Evolutionary conservation across 1,140 invertebrate genomes (phyloP).

Genomic region (Mycetomoellerius zeteki): DNA sequence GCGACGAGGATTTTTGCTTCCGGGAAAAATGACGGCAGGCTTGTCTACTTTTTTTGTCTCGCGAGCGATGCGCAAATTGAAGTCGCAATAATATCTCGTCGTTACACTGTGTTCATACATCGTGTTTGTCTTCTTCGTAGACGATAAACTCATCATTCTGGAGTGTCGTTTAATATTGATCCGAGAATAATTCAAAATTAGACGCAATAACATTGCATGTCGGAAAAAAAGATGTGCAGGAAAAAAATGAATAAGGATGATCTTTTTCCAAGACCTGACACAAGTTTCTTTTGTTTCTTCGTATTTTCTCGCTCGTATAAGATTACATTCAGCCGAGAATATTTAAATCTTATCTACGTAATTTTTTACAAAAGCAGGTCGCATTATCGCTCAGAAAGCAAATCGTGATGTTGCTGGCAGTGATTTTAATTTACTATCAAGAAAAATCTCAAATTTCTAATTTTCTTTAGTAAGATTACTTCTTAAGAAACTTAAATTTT

Average conservation of each 20-base stretch:
- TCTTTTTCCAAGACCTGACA: neutral
- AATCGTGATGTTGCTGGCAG: neutral
- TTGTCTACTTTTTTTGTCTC: conserved; percentile 28
- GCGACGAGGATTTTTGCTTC: conserved; percentile 70
- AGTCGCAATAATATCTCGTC: conserved; percentile 44
- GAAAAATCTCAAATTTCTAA: neutral
- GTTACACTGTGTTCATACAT: neutral
- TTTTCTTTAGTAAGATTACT: neutral
- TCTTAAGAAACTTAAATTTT: neutral
- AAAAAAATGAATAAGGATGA: conserved; percentile 39
- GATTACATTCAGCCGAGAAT: neutral
- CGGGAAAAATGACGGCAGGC: conserved; percentile 62
- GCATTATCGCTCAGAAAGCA: conserved; percentile 14
- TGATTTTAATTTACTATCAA: neutral
- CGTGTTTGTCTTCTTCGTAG: neutral
- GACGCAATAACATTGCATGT: conserved; percentile 36
- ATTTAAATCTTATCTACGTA: conserved; percentile 37
- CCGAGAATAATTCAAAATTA: conserved; percentile 18
- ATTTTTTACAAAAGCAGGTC: conserved; percentile 20
- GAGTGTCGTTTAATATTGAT: conserved; percentile 30
- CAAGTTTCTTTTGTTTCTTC: neutral
- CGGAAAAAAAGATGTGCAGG: neutral
- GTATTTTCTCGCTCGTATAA: conserved; percentile 9
- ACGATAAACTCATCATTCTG: conserved; percentile 22
- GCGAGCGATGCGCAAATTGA: conserved; percentile 51